These are phyloP conservation scores for Chaetodon auriga DNA, from an alignment of 2,113 vertebrate genomes.

Conservation along the genomic window DNA sequence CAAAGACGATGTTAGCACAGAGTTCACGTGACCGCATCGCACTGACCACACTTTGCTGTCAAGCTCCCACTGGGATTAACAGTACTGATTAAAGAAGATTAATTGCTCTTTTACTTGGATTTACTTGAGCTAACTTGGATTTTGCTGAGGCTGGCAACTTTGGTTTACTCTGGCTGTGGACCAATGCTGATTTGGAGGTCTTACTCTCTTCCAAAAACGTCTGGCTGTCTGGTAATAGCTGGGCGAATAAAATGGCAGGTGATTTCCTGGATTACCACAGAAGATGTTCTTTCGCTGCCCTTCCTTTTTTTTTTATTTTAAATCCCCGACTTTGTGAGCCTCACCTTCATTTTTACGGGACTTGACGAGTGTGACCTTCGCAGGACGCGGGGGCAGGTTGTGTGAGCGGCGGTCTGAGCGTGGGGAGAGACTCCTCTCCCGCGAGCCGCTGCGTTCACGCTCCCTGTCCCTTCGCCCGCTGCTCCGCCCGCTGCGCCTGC, in stretches of 20 bases:
- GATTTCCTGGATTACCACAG: conserved; percentile 36
- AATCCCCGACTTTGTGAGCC: conserved; percentile 77
- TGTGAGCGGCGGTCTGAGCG: conserved; percentile 92
- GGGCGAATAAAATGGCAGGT: conserved; percentile 35
- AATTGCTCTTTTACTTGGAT: conserved; percentile 81
- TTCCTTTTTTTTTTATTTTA: not conserved
- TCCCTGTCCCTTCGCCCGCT: conserved; percentile 87
- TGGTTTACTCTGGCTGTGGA: conserved; percentile 67
- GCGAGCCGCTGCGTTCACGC: conserved; percentile 91
- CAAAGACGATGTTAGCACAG: conserved; percentile 83
- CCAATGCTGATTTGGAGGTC: conserved; percentile 66
- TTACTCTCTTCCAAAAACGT: conserved; percentile 50
- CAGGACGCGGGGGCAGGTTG: conserved; percentile 92
- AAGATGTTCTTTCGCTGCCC: not conserved
- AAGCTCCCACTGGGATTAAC: conserved; percentile 69
- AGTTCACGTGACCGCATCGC: conserved; percentile 59
- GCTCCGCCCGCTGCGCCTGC: conserved; percentile 86
- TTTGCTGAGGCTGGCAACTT: conserved; percentile 72
- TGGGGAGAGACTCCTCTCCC: conserved; percentile 94
- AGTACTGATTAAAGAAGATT: conserved; percentile 77
- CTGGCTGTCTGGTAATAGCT: conserved; percentile 17
- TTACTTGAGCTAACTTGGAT: conserved; percentile 75
- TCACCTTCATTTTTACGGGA: conserved; percentile 98
- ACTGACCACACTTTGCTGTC: conserved; percentile 42
- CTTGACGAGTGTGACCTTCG: conserved; percentile 97